A percentile compares a stretch with the other conserved stretches of the same genome.
phyloP scores from a whole-genome alignment of 92 coral and sea anemone genomes.

The Pocillopora meandrina region DNA sequence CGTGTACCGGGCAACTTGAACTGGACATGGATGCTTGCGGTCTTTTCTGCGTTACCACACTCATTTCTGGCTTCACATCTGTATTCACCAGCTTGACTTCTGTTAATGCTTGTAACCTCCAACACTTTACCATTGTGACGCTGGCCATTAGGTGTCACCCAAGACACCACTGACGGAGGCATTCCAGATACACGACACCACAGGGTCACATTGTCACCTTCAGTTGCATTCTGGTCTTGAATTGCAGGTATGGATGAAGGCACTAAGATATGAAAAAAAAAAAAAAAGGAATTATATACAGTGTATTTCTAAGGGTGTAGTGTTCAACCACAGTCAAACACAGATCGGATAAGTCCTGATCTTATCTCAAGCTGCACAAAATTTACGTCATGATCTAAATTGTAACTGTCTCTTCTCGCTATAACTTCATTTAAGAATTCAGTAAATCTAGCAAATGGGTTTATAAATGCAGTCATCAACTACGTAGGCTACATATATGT shows the following conservation, averaged over 20 bases:
- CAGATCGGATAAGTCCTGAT: too few species aligned
- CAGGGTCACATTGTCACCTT: neutral
- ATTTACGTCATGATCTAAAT: too few species aligned
- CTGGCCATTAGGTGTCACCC: neutral
- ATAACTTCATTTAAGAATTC: too few species aligned
- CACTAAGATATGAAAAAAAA: neutral
- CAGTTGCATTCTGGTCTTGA: neutral
- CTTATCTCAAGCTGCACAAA: too few species aligned
- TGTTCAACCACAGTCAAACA: too few species aligned
- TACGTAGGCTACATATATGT: too few species aligned
- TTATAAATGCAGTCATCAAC: too few species aligned
- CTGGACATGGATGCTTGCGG: conserved; percentile 4
- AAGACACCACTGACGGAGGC: neutral
- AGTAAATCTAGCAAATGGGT: too few species aligned
- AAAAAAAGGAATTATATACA: neutral
- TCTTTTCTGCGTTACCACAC: conserved; percentile 1
- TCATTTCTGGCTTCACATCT: conserved; percentile 38
- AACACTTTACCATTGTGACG: neutral
- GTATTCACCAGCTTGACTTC: conserved; percentile 25
- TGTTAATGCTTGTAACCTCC: neutral
- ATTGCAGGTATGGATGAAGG: neutral
- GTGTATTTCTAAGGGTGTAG: too few species aligned
- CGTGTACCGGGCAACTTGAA: conserved; percentile 4
- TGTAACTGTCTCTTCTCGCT: too few species aligned
- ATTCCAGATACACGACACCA: neutral